Evolutionary conservation across 2,888 invertebrate species (phyloP), one percentile per base, ranked within the genome.

Genomic region (Eupelmus urozonus): DNA sequence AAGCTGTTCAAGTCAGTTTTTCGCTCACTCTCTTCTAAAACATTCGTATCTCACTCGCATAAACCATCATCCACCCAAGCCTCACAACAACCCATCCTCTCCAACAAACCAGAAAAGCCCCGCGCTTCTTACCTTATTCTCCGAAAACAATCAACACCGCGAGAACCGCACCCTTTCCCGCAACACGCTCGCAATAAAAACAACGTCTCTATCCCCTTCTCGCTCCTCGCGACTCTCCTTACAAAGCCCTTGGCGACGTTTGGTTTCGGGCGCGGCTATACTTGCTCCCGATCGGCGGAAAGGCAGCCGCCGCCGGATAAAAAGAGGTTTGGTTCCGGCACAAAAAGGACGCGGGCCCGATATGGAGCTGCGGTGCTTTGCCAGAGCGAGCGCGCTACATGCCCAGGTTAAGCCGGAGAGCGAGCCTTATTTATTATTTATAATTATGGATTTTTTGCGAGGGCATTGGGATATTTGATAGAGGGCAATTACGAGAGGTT

Each of bases 371-470:
- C n/a, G n/a, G n/a, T 51, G 80, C 81, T 81, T 82, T 81, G 84
- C 70, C 25, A 81, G 82, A 83, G 82, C 82, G 76, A 73, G 80
- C 80, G 80, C 80, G 70, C 42, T n/a, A n/a, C n/a, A n/a, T n/a
- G n/a, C n/a, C n/a, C n/a, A n/a, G 80, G 67, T 81, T 45, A n/a
- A 9, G 27, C 20, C 29, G 23, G 34, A 16, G 29, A 51, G 11
- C 67, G 80, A 78, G 81, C 67, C 85, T 87, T 84, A 84, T 87
- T 87, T 86, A 87, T 87, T 86, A 86, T 87, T 85, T 85, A 75
- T 62, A 86, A 88, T 87, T 87, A 88, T 85, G 85, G 84, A 87
- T 86, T 88, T 88, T 87, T 86, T 85, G 83, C 80, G n/a, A n/a
- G n/a, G n/a, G n/a, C n/a, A n/a, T n/a, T n/a, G n/a, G n/a, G n/a